Base-by-base conservation (phyloP, 1,140 invertebrate genomes). In the Aphelenchoides avenae region DNA sequence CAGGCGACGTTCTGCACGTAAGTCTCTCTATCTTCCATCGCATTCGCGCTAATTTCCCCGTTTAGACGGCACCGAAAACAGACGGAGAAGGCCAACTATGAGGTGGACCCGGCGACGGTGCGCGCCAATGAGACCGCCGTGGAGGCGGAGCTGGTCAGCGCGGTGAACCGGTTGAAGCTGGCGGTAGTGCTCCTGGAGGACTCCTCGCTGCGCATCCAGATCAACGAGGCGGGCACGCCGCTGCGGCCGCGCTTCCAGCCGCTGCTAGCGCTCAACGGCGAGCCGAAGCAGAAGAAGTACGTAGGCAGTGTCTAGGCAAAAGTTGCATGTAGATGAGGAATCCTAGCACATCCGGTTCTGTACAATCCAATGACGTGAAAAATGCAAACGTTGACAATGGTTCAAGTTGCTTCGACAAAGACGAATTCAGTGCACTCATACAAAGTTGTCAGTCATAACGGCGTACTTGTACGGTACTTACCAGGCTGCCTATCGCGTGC, bases 1-100 rank as follows among this genome's bases (percentile, higher is more conserved):
- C 73, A 75, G 40, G 47, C 69, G 24, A 59, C 54, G 33, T 75
- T 75, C 46, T 75, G 73, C 72, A 75, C 75, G 61, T 72, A 34
- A 29, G 47, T 56, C 33, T 22, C 52, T 61, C 34, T 22, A 57
- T 44, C 11, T 15, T 40, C 1, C 37, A 43, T 4, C 15, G 9
- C n/a, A 29, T 68, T 52, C 29, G 37, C 26, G n/a, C 50, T 24
- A 41, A 20, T 30, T 37, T 13, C 24, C 59, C n/a, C n/a, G n/a
- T 72, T 44, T 55, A 66, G 57, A 41, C 70, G 56, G 3, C 68
- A 67, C 54, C 56, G 65, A 9, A 39, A 47, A n/a, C n/a, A n/a
- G 44, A 37, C 47, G 47, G 52, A 49, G 49, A 52, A 61, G 42
- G 5, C 31, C 18, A 47, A 50, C 15, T 76, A 76, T 56, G 43